A percentile compares a stretch with the other conserved stretches of the same genome.
phyloP scores from a whole-genome alignment of 2,797 vertebrate genomes.

The Liparis tanakae region DNA sequence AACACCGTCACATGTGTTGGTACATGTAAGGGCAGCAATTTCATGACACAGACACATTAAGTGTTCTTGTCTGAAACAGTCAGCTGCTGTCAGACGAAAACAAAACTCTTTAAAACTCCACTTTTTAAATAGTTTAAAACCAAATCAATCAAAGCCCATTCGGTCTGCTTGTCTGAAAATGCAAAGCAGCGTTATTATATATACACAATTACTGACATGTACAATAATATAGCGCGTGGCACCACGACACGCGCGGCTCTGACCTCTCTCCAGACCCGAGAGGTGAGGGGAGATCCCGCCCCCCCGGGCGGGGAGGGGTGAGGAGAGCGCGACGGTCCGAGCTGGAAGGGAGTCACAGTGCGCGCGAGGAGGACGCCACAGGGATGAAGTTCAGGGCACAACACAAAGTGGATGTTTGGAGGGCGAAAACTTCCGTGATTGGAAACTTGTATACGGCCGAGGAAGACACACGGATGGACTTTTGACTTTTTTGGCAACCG shows the following conservation, averaged over 20 bases:
- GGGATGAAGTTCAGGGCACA: constrained; percentile 11
- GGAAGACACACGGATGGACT: neutral
- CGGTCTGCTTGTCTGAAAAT: neutral
- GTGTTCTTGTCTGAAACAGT: constrained; percentile 7
- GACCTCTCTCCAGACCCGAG: constrained; percentile 1
- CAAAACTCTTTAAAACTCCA: constrained; percentile 4
- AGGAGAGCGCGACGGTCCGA: constrained; percentile 3
- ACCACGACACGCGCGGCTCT: constrained; percentile 4
- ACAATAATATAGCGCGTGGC: neutral
- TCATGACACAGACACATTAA: constrained; percentile 44
- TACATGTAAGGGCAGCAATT: constrained; percentile 37
- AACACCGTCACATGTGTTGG: constrained; percentile 33
- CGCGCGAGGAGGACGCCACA: constrained; percentile 18
- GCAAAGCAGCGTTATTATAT: neutral
- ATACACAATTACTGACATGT: neutral
- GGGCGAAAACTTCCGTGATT: neutral
- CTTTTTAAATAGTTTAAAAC: neutral
- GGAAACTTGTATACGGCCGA: neutral
- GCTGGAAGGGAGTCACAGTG: constrained; percentile 21
- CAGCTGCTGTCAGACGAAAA: constrained; percentile 7
- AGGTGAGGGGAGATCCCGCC: constrained; percentile 51
- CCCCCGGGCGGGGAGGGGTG: constrained; percentile 26
- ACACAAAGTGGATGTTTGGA: neutral
- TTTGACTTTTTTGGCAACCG: constrained; percentile 16
- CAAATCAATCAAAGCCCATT: neutral